These are phyloP conservation scores for Trilocha varians DNA, from an alignment of 2,888 invertebrate species.

Conservation along the genomic window DNA sequence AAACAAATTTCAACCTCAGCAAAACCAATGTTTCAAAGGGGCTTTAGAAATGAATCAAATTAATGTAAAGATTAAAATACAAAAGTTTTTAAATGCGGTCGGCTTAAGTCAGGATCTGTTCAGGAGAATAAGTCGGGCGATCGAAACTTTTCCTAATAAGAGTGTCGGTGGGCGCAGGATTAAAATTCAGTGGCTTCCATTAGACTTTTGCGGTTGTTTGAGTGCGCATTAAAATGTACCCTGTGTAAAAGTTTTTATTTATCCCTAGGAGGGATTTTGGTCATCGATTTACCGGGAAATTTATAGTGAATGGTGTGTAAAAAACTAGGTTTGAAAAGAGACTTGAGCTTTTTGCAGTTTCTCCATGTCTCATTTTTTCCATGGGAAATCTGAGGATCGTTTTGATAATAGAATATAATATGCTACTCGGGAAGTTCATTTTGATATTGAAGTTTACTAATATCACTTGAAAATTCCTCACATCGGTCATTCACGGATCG, in stretches of 20 bases:
- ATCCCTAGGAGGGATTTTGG: constrained; percentile 11
- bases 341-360: no score
- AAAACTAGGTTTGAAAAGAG: no score
- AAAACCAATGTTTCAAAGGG: no score
- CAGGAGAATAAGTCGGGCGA: constrained; percentile 13
- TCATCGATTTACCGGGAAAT: constrained; percentile 12
- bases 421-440: no score
- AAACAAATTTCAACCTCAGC: no score
- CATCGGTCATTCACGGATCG: no score
- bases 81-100: constrained; percentile 1
- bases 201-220: constrained; percentile 25
- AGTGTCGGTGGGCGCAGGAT: constrained; percentile 15
- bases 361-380: no score
- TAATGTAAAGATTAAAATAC: neutral
- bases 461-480: no score
- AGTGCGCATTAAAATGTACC: constrained; percentile 25
- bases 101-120: constrained; percentile 4
- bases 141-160: constrained; percentile 20
- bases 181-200: constrained; percentile 30
- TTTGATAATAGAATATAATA: no score
- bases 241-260: constrained; percentile 17
- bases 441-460: no score
- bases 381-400: no score
- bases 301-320: no score
- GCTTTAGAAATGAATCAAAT: neutral